phyloP scores from a whole-genome alignment of 2,888 invertebrate species.

The Acrocyrtus sp. region DNA sequence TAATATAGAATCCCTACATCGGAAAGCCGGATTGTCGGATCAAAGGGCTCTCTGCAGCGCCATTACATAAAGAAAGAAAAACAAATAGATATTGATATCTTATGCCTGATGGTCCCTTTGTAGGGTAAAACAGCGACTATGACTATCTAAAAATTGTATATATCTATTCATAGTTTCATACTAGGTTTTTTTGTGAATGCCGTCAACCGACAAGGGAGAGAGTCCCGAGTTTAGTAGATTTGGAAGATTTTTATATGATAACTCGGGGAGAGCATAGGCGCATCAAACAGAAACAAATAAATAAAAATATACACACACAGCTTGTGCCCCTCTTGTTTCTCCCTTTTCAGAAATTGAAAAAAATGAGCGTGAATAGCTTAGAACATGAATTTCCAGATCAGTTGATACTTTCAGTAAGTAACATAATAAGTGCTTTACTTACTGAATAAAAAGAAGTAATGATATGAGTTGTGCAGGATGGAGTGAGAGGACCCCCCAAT shows the following conservation, averaged over 20 bases:
- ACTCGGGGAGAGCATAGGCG: too few species aligned
- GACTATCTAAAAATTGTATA: too few species aligned
- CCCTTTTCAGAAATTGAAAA: conserved; percentile 1
- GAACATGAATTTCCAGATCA: conserved; percentile 25
- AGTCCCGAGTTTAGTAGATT: conserved; percentile 20
- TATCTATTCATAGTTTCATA: too few species aligned
- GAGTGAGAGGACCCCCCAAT: not conserved
- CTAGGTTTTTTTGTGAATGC: conserved; percentile 11
- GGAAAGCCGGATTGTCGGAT: conserved; percentile 31
- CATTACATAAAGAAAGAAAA: conserved; percentile 18
- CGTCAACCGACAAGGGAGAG: conserved; percentile 39
- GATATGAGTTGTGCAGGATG: too few species aligned
- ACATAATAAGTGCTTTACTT: too few species aligned
- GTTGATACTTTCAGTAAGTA: conserved; percentile 7
- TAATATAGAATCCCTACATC: too few species aligned
- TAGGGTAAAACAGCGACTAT: conserved; percentile 22
- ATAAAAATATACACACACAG: conserved; percentile 29
- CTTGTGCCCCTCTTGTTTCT: conserved; percentile 21
- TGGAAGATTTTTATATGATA: conserved; percentile 30
- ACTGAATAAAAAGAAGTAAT: too few species aligned
- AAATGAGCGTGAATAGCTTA: too few species aligned
- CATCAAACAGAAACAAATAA: too few species aligned
- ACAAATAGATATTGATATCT: conserved; percentile 36
- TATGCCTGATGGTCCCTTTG: too few species aligned
- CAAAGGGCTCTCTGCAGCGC: conserved; percentile 24